Conservation (phyloP, 2,797 vertebrate genomes). For the Chelon auratus region DNA sequence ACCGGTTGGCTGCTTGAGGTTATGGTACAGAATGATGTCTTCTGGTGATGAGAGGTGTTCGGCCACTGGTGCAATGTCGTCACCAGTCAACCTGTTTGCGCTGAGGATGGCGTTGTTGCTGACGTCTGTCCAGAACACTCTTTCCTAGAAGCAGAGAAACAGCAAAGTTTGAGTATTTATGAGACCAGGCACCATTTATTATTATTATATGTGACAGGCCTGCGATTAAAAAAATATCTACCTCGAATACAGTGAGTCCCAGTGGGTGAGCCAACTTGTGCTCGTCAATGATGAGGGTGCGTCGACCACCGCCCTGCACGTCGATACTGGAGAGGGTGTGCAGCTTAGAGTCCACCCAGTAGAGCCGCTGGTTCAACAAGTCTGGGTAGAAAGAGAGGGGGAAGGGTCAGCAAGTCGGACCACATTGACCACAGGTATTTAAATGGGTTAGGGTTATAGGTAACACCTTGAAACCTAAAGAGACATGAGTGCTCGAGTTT, state of each 20-base stretch:
- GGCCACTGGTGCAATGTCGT: constrained; percentile 83
- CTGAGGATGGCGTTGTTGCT: constrained; percentile 91
- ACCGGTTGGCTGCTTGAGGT: constrained; percentile 90
- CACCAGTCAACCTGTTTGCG: constrained; percentile 90
- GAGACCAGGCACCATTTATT: too few species aligned
- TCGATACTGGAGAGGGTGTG: constrained; percentile 91
- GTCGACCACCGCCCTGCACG: constrained; percentile 86
- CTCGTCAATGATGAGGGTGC: constrained; percentile 85
- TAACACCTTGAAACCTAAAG: constrained; percentile 24
- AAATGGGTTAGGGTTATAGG: constrained; percentile 11
- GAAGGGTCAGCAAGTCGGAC: constrained; percentile 38
- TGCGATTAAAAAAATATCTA: constrained; percentile 56
- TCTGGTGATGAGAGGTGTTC: constrained; percentile 89
- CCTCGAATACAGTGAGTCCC: constrained; percentile 91
- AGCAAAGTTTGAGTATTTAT: constrained; percentile 2
- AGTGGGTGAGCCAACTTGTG: constrained; percentile 89
- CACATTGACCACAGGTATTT: constrained; percentile 28
- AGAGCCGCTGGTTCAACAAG: constrained; percentile 88
- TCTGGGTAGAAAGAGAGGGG: constrained; percentile 75
- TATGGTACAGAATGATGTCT: constrained; percentile 90
- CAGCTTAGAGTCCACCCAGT: constrained; percentile 95
- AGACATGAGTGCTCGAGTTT: constrained; percentile 36
- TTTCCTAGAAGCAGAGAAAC: constrained; percentile 81
- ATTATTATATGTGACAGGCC: neutral
- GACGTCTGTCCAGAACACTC: constrained; percentile 92